These are phyloP conservation scores for Hormaphis cornu DNA, from an alignment of 1,140 invertebrate species.

Conservation along the genomic window DNA sequence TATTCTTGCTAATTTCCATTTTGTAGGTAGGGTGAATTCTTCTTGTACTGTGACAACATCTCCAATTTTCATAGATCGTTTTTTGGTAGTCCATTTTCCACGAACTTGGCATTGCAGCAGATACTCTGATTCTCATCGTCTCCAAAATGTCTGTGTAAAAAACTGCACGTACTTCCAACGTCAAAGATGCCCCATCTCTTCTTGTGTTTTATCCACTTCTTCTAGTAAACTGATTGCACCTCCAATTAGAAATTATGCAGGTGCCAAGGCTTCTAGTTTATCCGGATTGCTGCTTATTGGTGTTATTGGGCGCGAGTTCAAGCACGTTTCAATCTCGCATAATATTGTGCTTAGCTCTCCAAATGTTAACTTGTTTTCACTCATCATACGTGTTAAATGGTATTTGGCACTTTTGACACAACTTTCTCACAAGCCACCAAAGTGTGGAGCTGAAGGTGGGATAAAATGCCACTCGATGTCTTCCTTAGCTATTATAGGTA, in stretches of 20 bases:
- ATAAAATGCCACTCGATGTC: background rate
- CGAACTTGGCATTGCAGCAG: slow-evolving; percentile 37
- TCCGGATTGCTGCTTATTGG: slow-evolving; percentile 32
- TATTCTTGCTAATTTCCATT: slow-evolving; percentile 38
- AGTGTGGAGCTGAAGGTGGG: slow-evolving; percentile 15
- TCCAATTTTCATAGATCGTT: slow-evolving; percentile 11
- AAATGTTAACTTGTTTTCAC: slow-evolving; percentile 33
- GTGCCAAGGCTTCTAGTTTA: slow-evolving; percentile 33
- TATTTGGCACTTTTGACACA: slow-evolving; percentile 39
- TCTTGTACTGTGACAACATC: slow-evolving; percentile 36
- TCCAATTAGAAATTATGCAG: slow-evolving; percentile 39
- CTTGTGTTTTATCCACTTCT: background rate
- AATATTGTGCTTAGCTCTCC: slow-evolving; percentile 35
- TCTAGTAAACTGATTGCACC: background rate
- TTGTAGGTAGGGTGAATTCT: background rate
- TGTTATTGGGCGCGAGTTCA: slow-evolving; percentile 36
- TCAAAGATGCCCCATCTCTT: slow-evolving; percentile 12
- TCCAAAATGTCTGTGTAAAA: slow-evolving; percentile 37
- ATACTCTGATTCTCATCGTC: slow-evolving; percentile 38
- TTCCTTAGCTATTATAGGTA: background rate
- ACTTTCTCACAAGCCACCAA: slow-evolving; percentile 32
- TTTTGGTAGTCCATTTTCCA: slow-evolving; percentile 6
- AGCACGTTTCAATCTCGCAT: slow-evolving; percentile 34
- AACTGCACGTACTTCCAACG: slow-evolving; percentile 33
- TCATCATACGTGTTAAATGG: slow-evolving; percentile 34